Conservation (phyloP, 2,888 invertebrate genomes). For the Microplitis manilae region DNA sequence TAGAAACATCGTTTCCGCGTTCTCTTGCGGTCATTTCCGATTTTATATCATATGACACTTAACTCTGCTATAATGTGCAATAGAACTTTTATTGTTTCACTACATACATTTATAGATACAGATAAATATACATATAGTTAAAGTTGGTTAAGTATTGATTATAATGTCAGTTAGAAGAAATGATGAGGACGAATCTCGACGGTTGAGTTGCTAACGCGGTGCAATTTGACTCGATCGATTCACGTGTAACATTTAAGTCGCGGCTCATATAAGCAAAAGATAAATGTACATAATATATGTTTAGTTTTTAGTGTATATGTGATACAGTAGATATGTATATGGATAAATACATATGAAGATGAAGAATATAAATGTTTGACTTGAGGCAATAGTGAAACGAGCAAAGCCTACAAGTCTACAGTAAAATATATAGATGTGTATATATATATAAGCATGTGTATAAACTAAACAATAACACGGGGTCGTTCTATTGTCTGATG, state of each 20-base stretch:
- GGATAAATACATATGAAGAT: background rate
- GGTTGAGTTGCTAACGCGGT: slow-evolving; percentile 14
- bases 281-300: background rate
- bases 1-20: slow-evolving; percentile 19
- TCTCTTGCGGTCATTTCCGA: background rate
- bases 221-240: slow-evolving; percentile 20
- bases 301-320: background rate
- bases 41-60: background rate
- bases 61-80: background rate
- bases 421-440: background rate
- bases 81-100: background rate
- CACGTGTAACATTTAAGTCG: slow-evolving; percentile 19
- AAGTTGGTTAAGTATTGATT: slow-evolving; percentile 4
- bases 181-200: slow-evolving; percentile 15
- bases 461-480: slow-evolving; percentile 49
- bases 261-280: background rate
- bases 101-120: background rate
- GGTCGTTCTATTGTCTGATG: slow-evolving; percentile 65
- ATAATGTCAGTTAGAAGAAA: background rate
- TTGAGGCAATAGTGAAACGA: slow-evolving; percentile 6
- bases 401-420: background rate
- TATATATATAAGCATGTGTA: slow-evolving; percentile 47
- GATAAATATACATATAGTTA: background rate
- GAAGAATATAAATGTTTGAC: slow-evolving; percentile 3
- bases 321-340: background rate